Conservation (phyloP, 2,888 invertebrate species). For the Brenthis hecate region DNA sequence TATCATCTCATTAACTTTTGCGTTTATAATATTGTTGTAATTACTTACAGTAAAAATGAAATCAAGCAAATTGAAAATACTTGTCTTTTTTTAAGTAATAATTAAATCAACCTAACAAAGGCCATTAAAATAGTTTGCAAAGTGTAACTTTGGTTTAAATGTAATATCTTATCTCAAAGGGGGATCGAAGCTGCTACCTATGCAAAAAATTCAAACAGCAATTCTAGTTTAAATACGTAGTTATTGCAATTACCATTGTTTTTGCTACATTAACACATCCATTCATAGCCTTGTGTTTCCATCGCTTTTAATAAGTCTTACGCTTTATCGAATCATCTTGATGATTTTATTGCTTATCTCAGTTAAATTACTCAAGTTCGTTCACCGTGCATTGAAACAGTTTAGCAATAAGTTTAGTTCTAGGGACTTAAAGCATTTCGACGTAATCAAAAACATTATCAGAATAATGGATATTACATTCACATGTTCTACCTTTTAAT, state of each 20-base stretch:
- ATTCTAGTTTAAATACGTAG: conserved; percentile 32
- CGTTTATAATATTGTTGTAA: no score
- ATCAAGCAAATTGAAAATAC: no score
- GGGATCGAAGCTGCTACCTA: conserved; percentile 7
- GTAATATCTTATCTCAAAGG: conserved; percentile 12
- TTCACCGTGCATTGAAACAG: conserved; percentile 26
- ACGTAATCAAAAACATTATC: conserved; percentile 11
- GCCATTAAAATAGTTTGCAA: background rate
- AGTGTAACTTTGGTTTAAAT: background rate
- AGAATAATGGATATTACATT: conserved; percentile 20
- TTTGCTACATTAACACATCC: conserved; percentile 59
- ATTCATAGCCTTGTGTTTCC: conserved; percentile 61
- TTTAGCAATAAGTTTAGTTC: conserved; percentile 16
- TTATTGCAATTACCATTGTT: conserved; percentile 61
- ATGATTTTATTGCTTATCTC: conserved; percentile 61
- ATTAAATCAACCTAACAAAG: no score
- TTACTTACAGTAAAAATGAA: no score
- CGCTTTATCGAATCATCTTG: conserved; percentile 61
- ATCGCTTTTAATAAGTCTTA: conserved; percentile 52
- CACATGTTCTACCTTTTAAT: conserved; percentile 16
- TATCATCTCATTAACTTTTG: no score
- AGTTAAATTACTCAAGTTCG: conserved; percentile 44
- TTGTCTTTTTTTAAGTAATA: no score
- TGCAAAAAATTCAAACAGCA: background rate
- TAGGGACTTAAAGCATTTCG: conserved; percentile 14